Evolutionary conservation across 1,140 invertebrate genomes (phyloP).

Genomic region (Maniola jurtina): DNA sequence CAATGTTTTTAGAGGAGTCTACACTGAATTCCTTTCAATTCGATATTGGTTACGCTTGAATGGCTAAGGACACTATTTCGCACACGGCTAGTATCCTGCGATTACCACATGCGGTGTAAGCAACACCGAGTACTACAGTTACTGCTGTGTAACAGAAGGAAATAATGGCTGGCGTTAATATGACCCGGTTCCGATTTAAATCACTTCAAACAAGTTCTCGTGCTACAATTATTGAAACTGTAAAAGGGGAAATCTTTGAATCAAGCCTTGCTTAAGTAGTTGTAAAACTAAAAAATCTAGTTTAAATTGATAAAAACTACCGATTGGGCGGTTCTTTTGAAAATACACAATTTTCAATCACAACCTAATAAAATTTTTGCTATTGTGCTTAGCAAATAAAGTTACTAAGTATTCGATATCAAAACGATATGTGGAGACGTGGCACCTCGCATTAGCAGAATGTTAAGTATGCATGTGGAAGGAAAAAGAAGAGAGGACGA

Average conservation of each 20-base stretch:
- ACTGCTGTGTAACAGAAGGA: slow-evolving; percentile 5
- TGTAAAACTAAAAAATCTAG: too few relatives aligned
- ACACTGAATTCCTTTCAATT: slow-evolving; percentile 3
- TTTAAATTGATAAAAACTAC: too few relatives aligned
- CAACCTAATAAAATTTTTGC: not conserved
- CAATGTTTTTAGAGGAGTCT: not conserved
- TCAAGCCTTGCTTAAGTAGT: too few relatives aligned
- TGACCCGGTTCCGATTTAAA: not conserved
- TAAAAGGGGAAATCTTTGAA: too few relatives aligned
- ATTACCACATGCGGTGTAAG: slow-evolving; percentile 23
- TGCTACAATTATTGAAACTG: not conserved
- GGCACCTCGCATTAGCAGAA: too few relatives aligned
- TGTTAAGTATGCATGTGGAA: too few relatives aligned
- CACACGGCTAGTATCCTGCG: slow-evolving; percentile 15
- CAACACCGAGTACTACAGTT: slow-evolving; percentile 10
- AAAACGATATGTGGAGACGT: too few relatives aligned
- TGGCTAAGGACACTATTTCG: slow-evolving; percentile 24
- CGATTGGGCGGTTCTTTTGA: too few relatives aligned
- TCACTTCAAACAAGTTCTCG: slow-evolving; percentile 1
- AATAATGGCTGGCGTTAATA: slow-evolving; percentile 1
- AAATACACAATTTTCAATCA: too few relatives aligned
- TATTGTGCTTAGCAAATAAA: too few relatives aligned
- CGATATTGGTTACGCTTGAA: slow-evolving; percentile 21
- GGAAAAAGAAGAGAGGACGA: too few relatives aligned
- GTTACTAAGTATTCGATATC: too few relatives aligned